phyloP scores from a whole-genome alignment of 2,797 vertebrate genomes.

The Xenentodon cancila region DNA sequence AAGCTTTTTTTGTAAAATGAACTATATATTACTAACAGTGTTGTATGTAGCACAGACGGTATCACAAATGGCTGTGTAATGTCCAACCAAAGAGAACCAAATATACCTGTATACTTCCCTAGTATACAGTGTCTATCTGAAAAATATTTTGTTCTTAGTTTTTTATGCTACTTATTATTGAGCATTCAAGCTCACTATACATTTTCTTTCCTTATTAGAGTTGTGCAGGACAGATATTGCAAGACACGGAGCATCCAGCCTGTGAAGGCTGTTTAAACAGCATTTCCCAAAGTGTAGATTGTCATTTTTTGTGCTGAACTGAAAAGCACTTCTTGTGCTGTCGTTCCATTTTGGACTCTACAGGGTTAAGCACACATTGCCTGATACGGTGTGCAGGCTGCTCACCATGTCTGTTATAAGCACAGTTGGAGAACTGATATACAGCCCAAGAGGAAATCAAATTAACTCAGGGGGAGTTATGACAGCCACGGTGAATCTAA shows the following conservation, averaged over 20 bases:
- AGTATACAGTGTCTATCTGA: too few relatives aligned
- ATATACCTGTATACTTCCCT: too few relatives aligned
- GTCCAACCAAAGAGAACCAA: too few relatives aligned
- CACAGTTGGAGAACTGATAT: constrained; percentile 30
- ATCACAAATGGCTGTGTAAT: too few relatives aligned
- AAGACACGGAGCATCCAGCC: neutral
- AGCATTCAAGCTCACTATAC: too few relatives aligned
- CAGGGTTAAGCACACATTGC: constrained; percentile 24
- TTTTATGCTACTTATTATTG: too few relatives aligned
- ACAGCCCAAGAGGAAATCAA: constrained; percentile 43
- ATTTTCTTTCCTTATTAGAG: too few relatives aligned
- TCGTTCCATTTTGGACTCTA: constrained; percentile 22
- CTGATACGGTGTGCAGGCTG: constrained; percentile 11
- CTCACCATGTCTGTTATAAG: constrained; percentile 32
- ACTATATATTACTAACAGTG: too few relatives aligned
- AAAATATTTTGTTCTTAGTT: too few relatives aligned
- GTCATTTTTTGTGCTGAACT: neutral
- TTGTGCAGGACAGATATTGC: too few relatives aligned
- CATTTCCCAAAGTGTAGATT: neutral
- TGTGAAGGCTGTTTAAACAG: constrained; percentile 8
- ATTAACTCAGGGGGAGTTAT: constrained; percentile 49
- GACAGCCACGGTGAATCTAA: constrained; percentile 19
- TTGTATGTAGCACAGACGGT: too few relatives aligned
- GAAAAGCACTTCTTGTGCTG: constrained; percentile 5
- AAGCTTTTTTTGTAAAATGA: too few relatives aligned